These are phyloP conservation scores for Halichondria panicea DNA, from an alignment of 37 sponge, comb jelly and placozoan genomes.

Conservation along the genomic window DNA sequence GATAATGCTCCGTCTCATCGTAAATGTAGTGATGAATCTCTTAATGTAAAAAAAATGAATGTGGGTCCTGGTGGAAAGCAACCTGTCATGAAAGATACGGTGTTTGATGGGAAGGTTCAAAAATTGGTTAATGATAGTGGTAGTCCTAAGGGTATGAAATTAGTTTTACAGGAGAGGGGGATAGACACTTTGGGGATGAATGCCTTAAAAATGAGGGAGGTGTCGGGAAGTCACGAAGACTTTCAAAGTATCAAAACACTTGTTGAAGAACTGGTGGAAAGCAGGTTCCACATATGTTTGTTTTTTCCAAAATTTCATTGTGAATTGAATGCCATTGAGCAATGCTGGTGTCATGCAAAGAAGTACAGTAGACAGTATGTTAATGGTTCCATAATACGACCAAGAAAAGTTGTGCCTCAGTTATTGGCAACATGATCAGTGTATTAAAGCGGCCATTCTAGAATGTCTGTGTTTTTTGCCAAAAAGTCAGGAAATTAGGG, in stretches of 20 bases:
- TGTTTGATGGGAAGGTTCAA: constrained; percentile 4
- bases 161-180: constrained; percentile 35
- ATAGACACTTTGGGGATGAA: constrained; percentile 13
- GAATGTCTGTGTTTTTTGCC: no score
- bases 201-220: constrained; percentile 13
- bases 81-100: not conserved
- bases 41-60: not conserved
- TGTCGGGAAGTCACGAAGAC: constrained; percentile 6
- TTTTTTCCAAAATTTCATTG: constrained; percentile 36
- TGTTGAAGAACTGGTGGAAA: not conserved
- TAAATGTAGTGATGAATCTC: not conserved
- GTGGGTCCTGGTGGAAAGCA: not conserved
- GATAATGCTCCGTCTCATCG: not conserved
- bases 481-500: no score
- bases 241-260: constrained; percentile 12
- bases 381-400: not conserved
- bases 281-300: not conserved
- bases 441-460: no score
- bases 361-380: not conserved
- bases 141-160: constrained; percentile 32
- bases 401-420: not conserved
- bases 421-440: not conserved
- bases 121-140: constrained; percentile 24
- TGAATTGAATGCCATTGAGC: constrained; percentile 34
- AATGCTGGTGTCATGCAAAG: not conserved